phyloP scores from a whole-genome alignment of 2,888 invertebrate species.

The Salticus scenicus region DNA sequence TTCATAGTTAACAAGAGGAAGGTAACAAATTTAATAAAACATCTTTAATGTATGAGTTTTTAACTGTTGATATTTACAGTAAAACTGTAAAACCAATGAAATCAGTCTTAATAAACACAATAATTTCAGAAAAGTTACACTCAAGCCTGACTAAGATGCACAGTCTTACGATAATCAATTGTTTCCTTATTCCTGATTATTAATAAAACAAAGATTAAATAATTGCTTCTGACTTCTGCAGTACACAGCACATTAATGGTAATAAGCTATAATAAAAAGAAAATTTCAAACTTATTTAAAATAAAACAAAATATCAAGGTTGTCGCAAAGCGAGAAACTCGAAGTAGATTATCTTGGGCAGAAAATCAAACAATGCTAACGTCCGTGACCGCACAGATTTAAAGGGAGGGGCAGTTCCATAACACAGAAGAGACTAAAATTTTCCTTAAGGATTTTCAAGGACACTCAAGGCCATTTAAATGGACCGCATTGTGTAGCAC shows the following conservation, averaged over 20 bases:
- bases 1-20: too few species aligned
- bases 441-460: not conserved
- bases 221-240: not conserved
- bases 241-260: not conserved
- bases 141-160: too few species aligned
- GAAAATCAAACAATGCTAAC: slow-evolving; percentile 8
- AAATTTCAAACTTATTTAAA: not conserved
- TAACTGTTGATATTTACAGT: too few species aligned
- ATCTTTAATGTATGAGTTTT: too few species aligned
- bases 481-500: not conserved
- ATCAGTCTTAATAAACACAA: too few species aligned
- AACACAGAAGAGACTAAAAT: not conserved
- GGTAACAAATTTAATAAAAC: too few species aligned
- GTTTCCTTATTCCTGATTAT: too few species aligned
- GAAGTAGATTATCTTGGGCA: slow-evolving; percentile 7
- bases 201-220: not conserved
- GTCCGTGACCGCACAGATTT: slow-evolving; percentile 13
- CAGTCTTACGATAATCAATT: too few species aligned
- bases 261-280: not conserved
- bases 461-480: not conserved
- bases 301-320: not conserved
- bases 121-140: too few species aligned
- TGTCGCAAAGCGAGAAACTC: not conserved
- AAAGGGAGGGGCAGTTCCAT: not conserved
- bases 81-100: too few species aligned